These are phyloP conservation scores for Numenius phaeopus DNA, from an alignment of 2,797 vertebrate species.

Conservation along the genomic window DNA sequence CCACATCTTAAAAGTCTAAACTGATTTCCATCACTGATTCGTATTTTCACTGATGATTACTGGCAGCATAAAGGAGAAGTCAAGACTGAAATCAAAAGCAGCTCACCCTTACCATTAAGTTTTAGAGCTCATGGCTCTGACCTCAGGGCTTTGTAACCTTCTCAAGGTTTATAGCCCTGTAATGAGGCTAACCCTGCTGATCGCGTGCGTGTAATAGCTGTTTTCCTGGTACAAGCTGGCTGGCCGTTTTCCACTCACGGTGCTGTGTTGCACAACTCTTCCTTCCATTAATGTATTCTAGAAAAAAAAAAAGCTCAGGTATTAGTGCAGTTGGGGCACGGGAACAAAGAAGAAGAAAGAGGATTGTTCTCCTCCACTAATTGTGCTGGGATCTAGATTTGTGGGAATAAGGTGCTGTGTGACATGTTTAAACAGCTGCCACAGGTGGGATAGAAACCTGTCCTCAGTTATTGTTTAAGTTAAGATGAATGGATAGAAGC, in stretches of 20 bases:
- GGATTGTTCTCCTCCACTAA: neutral
- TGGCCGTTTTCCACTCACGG: neutral
- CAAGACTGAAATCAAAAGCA: conserved; percentile 11
- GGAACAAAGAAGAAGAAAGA: neutral
- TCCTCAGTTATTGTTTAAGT: neutral
- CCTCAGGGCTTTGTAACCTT: neutral
- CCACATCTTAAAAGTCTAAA: neutral
- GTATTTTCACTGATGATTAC: neutral
- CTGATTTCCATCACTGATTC: neutral
- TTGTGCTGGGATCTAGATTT: neutral
- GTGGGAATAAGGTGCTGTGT: neutral
- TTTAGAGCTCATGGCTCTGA: neutral
- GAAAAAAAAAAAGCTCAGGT: neutral
- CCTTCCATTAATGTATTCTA: neutral
- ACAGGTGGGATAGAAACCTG: neutral
- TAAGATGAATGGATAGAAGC: neutral
- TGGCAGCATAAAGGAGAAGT: neutral
- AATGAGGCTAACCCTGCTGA: neutral
- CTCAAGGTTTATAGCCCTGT: neutral
- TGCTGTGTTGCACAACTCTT: neutral
- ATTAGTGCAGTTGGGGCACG: neutral
- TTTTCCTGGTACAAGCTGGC: neutral
- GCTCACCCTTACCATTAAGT: neutral
- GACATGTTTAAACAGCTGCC: conserved; percentile 38
- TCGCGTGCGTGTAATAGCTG: neutral